phyloP scores from a whole-genome alignment of 2,113 vertebrate species.

The Chamaetylas fuelleborni region DNA sequence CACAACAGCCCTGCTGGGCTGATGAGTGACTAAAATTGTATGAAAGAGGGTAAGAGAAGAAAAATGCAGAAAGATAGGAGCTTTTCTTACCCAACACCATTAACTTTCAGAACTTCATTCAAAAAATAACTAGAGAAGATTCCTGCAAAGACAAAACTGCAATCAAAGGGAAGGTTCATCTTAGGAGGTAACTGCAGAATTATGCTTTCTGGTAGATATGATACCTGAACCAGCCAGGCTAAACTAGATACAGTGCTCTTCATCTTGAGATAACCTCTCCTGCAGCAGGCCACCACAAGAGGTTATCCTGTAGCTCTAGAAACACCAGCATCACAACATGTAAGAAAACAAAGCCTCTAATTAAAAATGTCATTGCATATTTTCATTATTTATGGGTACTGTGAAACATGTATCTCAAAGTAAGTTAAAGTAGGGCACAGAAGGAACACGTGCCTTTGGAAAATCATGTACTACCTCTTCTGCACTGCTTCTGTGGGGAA shows the following conservation, averaged over 20 bases:
- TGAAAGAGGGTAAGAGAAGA: neutral
- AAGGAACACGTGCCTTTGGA: neutral
- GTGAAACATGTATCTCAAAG: neutral
- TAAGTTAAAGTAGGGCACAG: neutral
- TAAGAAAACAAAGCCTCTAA: neutral
- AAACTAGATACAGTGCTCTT: neutral
- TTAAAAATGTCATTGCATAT: neutral
- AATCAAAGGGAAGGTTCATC: neutral
- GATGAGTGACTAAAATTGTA: neutral
- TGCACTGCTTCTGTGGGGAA: neutral
- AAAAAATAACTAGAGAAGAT: neutral
- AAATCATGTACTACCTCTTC: neutral
- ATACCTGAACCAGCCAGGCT: neutral
- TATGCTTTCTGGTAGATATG: neutral
- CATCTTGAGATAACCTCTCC: neutral
- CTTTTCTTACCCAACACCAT: neutral
- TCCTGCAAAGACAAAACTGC: neutral
- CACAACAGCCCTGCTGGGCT: neutral
- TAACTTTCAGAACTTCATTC: neutral
- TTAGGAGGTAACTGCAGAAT: neutral
- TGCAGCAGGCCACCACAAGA: neutral
- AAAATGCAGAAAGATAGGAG: neutral
- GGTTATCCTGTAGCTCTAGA: neutral
- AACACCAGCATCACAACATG: neutral
- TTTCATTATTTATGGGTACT: neutral